Percentiles rank a stretch among this genome's conserved stretches.
Conservation (phyloP, 2,888 invertebrate genomes). For the Ormia ochracea region DNA sequence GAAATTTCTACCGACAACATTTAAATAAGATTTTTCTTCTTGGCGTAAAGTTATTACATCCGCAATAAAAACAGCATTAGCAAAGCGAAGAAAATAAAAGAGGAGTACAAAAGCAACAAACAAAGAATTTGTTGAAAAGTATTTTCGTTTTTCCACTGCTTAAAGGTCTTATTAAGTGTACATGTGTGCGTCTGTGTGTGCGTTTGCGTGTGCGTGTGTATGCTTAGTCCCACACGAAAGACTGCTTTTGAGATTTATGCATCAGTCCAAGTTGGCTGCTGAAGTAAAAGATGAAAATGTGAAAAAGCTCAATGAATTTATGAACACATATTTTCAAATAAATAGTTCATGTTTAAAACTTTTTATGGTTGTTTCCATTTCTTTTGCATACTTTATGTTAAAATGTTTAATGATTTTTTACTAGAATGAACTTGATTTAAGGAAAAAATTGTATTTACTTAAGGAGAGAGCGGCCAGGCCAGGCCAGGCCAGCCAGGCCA, state of each 20-base stretch:
- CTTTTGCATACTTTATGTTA: background rate
- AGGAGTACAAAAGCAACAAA: conserved; percentile 4
- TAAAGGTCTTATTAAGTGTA: conserved; percentile 27
- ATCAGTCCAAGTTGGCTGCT: background rate
- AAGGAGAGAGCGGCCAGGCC: conserved; percentile 24
- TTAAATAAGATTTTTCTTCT: conserved; percentile 53
- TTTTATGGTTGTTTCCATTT: background rate
- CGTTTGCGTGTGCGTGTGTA: background rate
- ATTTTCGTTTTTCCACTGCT: conserved; percentile 46
- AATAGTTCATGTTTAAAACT: background rate
- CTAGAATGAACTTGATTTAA: conserved; percentile 15
- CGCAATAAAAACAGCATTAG: conserved; percentile 41
- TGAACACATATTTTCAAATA: conserved; percentile 15
- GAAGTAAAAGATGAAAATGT: background rate
- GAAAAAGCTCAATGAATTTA: background rate
- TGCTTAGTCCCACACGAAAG: background rate
- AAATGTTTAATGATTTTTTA: conserved; percentile 1
- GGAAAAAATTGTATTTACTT: conserved; percentile 47
- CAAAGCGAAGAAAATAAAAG: background rate
- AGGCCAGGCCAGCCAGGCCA: conserved; percentile 31
- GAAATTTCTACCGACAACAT: conserved; percentile 48
- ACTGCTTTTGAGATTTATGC: background rate
- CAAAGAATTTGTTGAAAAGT: conserved; percentile 21
- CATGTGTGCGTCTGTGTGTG: background rate
- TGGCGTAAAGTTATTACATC: conserved; percentile 58